A percentile compares a stretch with the other conserved stretches of the same genome.
Evolutionary conservation across 2,888 invertebrate species (phyloP).

Genomic region (Scaptomyza tumidula): DNA sequence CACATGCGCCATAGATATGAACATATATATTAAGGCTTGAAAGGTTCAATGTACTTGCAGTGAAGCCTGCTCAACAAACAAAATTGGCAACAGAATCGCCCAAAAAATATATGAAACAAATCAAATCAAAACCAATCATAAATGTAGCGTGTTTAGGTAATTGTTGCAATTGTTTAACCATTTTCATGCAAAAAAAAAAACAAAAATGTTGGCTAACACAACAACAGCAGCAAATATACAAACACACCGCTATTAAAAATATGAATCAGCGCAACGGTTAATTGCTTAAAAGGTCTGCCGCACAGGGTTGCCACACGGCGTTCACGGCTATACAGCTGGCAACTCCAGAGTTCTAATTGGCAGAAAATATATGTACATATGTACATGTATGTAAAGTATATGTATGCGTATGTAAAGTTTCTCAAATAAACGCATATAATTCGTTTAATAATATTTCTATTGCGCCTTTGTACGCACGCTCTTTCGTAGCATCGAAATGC

Average conservation of each 20-base stretch:
- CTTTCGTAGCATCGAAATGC: constrained; percentile 17
- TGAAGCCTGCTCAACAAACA: constrained; percentile 29
- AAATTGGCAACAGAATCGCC: constrained; percentile 34
- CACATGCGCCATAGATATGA: constrained; percentile 11
- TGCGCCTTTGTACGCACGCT: background rate
- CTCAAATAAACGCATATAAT: constrained; percentile 9
- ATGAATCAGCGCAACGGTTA: constrained; percentile 62
- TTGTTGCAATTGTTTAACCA: constrained; percentile 50
- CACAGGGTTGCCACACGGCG: constrained; percentile 49
- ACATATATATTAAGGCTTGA: constrained; percentile 29
- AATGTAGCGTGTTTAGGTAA: constrained; percentile 28
- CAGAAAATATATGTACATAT: constrained; percentile 16
- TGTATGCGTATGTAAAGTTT: background rate
- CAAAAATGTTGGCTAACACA: background rate
- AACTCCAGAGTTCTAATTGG: constrained; percentile 49
- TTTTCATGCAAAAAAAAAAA: constrained; percentile 34
- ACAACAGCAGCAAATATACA: constrained; percentile 10
- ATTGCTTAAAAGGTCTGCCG: constrained; percentile 36
- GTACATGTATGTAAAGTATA: background rate
- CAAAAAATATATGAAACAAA: background rate
- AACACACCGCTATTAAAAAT: constrained; percentile 27
- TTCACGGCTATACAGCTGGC: constrained; percentile 42
- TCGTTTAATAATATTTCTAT: constrained; percentile 13
- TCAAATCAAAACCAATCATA: constrained; percentile 41
- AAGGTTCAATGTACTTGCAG: constrained; percentile 69